Percentiles rank a stretch among this genome's conserved stretches.
Evolutionary conservation across 2,113 vertebrate genomes (phyloP).

Genomic region (Mellivora capensis): DNA sequence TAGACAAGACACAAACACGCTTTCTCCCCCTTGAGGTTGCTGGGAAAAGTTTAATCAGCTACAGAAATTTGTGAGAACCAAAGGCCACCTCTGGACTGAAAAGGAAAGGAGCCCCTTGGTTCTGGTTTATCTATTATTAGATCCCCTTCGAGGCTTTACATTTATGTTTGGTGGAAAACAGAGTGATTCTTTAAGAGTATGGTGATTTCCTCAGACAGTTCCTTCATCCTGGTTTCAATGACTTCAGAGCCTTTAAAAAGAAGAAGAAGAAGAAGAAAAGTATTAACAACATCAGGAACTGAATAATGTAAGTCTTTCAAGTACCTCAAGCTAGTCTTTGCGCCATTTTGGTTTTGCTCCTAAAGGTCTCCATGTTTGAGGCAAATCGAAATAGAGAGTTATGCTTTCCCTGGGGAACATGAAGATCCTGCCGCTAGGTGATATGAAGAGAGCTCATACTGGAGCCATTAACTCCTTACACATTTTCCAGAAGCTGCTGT

Average conservation of each 20-base stretch:
- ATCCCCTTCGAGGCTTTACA: not conserved
- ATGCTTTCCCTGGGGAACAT: not conserved
- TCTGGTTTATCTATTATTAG: not conserved
- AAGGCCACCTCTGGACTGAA: not conserved
- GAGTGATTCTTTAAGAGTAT: not conserved
- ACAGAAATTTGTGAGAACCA: slow-evolving; percentile 20
- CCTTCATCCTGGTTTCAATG: slow-evolving; percentile 55
- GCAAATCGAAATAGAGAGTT: not conserved
- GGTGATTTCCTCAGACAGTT: slow-evolving; percentile 50
- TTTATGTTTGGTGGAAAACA: not conserved
- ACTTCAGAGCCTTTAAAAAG: slow-evolving; percentile 64
- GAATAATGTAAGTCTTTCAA: slow-evolving; percentile 36
- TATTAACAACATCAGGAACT: slow-evolving; percentile 6
- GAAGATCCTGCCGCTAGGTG: not conserved
- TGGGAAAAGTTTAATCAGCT: slow-evolving; percentile 48
- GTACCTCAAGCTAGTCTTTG: not conserved
- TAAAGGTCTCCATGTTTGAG: not conserved
- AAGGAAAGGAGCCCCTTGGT: not conserved
- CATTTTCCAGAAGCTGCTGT: not conserved
- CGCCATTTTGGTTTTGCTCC: slow-evolving; percentile 8
- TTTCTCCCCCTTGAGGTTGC: not conserved
- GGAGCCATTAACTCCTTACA: not conserved
- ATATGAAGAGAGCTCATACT: not conserved
- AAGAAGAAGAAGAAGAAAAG: slow-evolving; percentile 13
- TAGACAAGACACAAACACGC: not conserved